Conservation (phyloP, 2,888 invertebrate genomes). For the Metopia argyrocephala region DNA sequence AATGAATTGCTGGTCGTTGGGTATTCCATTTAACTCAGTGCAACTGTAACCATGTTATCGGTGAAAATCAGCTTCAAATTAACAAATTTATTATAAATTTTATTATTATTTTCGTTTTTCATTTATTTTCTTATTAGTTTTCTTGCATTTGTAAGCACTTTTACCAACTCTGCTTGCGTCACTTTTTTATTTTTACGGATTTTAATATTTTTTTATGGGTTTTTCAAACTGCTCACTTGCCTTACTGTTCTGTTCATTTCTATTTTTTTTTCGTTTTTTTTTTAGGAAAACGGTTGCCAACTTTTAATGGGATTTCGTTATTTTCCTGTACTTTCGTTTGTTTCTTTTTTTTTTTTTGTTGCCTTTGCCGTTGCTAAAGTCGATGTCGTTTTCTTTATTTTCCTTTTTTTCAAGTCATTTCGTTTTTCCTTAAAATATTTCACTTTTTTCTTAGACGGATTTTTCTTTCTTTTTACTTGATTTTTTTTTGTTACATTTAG, state of each 20-base stretch:
- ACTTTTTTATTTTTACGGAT: conserved; percentile 1
- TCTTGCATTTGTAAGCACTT: conserved; percentile 60
- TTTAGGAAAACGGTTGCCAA: conserved; percentile 57
- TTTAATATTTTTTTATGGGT: conserved; percentile 47
- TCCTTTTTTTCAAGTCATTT: conserved; percentile 34
- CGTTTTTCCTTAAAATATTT: neutral
- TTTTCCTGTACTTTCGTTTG: conserved; percentile 37
- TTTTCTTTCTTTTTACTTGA: neutral
- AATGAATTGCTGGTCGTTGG: neutral
- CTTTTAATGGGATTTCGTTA: conserved; percentile 62
- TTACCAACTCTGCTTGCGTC: conserved; percentile 43
- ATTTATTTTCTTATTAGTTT: conserved; percentile 38
- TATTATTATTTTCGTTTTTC: conserved; percentile 37
- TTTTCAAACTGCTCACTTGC: conserved; percentile 35
- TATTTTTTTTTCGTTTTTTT: conserved; percentile 7
- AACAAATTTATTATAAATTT: conserved; percentile 64
- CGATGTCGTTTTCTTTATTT: conserved; percentile 6
- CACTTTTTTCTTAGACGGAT: neutral
- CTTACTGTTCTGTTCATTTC: conserved; percentile 35
- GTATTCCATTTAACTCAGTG: conserved; percentile 24
- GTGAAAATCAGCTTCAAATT: conserved; percentile 64
- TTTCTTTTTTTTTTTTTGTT: neutral
- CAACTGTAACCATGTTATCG: conserved; percentile 24
- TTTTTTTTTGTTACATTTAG: neutral
- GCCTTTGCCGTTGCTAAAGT: neutral